Evolutionary conservation across 2,113 vertebrate species (phyloP), one percentile per base, ranked within the genome.

Genomic region (Prietella phreatophila): DNA sequence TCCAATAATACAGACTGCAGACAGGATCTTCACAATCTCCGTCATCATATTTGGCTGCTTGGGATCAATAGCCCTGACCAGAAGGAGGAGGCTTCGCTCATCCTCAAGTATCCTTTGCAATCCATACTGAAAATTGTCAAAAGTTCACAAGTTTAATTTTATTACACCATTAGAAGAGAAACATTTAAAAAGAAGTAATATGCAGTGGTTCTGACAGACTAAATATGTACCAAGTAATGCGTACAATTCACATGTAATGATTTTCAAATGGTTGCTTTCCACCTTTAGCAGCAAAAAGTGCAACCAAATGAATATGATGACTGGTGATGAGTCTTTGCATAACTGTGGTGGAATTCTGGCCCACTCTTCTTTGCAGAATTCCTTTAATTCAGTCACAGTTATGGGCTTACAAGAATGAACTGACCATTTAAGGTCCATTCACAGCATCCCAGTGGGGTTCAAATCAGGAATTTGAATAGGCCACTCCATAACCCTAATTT

Each of bases 41-140:
- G 97, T 99, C 98, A 99, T 99, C 97, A 99, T 99, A 91, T 92
- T 96, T 30, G 97, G 95, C 81, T 99, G 98, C 91, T 96, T 99
- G 84, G 98, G 97, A 93, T 99, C 98, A 89, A 99, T 95, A 1
- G 97, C 97, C 93, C 97, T 95, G 36, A 98, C 96, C 91, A 99
- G 87, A 42, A 99, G 91, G 83, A 98, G 91, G 36, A 99, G 96
- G 89, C 97, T 96, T 86, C 97, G 95, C 90, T 99, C 97, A 86
- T 99, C 98, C 89, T 96, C 97, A 81, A 99, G 88, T 92, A 99
- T 98, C 91, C 97, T 97, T 95, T 99, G 96, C 90, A 99, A 92
- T 82, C 98, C 98, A 88, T 97, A 99, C 98, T 99, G 91, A 89
- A 85, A 89, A 85, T 47, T 47, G 27, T 33, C 14, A 67, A 82